A percentile compares a stretch with the other conserved stretches of the same genome.
Conservation (phyloP, 2,888 invertebrate species). For the Drosophila parthenogenetica region DNA sequence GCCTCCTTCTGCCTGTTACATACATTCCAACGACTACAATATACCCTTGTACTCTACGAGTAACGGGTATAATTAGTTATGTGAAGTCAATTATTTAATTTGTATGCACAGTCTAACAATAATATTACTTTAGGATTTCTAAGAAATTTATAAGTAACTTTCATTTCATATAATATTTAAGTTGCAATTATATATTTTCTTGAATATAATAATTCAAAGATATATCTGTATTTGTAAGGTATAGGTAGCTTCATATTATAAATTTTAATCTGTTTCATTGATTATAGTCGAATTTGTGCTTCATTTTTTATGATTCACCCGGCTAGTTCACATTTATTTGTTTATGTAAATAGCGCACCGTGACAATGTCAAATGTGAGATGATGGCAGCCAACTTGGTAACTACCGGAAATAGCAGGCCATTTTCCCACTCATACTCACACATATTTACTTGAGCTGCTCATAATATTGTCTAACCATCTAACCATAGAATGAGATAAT, state of each 20-base stretch:
- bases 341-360: slow-evolving; percentile 71
- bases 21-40: too few species aligned
- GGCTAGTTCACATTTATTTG: slow-evolving; percentile 51
- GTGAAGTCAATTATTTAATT: too few species aligned
- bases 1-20: too few species aligned
- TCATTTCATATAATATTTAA: too few species aligned
- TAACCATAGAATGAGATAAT: slow-evolving; percentile 13
- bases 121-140: too few species aligned
- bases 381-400: slow-evolving; percentile 10
- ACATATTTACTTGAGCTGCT: not conserved
- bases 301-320: slow-evolving; percentile 59
- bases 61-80: too few species aligned
- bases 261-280: not conserved
- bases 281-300: slow-evolving; percentile 45
- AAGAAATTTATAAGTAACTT: too few species aligned
- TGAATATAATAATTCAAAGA: too few species aligned
- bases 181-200: not conserved
- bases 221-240: slow-evolving; percentile 8
- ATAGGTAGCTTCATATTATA: not conserved
- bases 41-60: too few species aligned
- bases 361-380: slow-evolving; percentile 73
- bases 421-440: slow-evolving; percentile 10
- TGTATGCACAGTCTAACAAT: too few species aligned
- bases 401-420: slow-evolving; percentile 46
- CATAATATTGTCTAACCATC: slow-evolving; percentile 13